Base-by-base conservation (phyloP, 2,113 vertebrate species). In the Ictidomys tridecemlineatus region DNA sequence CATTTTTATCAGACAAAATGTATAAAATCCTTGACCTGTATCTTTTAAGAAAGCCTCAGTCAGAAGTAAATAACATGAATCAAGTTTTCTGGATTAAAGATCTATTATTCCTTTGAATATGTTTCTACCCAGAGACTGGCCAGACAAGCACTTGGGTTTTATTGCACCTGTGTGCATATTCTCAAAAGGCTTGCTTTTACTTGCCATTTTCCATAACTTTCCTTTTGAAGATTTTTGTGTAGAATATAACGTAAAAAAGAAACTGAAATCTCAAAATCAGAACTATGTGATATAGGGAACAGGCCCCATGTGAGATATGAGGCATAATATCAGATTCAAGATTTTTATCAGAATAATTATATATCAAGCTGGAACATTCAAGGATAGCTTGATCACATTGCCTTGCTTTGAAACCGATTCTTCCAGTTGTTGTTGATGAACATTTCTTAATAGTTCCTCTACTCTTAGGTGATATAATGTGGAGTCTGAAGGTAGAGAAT, bases 41-140 rank as follows among this genome's bases (percentile, higher is more conserved):
- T 12, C 32, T 84, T 78, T 63, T 11, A 63, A 83, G 37, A 91
- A 86, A 91, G 32, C 8, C 1, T 24, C 34, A 7, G 32, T 26
- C 76, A n/a, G n/a, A 48, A 30, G 67, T 74, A 24, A 95, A 45
- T 2, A 93, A 20, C 82, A 39, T 70, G 32, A 61, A 30, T 67
- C 4, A 58, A 12, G 32, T 7, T 82, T 77, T 90, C 42, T 82
- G 17, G 20, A 83, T 39, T 61, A 56, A 79, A 80, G 42, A 69
- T 65, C 32, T 91, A 22, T 80, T 48, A 65, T 87, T 93, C 48
- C 20, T 77, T 58, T 86, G 37, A 94, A 92, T 80, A 16, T 91
- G 9, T 83, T 24, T 86, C 69, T 78, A 72, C 42, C 11, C 4
- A 51, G 37, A 88, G 69, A 63, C 17, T 67, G 32, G 2, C 20